Conservation (phyloP, 2,888 invertebrate genomes). For the Hesperia comma region DNA sequence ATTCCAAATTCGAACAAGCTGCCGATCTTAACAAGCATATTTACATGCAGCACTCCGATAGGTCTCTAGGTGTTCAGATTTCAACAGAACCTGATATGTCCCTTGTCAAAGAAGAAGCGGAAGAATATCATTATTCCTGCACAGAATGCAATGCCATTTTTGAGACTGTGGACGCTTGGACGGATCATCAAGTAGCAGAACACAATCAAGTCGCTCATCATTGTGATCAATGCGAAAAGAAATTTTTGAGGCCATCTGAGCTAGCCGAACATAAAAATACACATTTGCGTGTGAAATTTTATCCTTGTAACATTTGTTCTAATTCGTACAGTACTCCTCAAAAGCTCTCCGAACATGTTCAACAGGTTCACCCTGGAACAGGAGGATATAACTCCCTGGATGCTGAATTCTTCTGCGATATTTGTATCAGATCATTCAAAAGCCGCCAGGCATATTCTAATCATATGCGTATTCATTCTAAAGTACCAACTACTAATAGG, state of each 20-base stretch:
- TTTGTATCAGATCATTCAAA: conserved; percentile 85
- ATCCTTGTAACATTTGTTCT: conserved; percentile 83
- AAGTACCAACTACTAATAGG: conserved; percentile 78
- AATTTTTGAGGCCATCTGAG: conserved; percentile 84
- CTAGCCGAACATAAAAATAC: conserved; percentile 86
- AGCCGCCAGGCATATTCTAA: conserved; percentile 82
- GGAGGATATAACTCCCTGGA: conserved; percentile 56
- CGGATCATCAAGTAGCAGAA: conserved; percentile 82
- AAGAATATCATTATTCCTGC: conserved; percentile 84
- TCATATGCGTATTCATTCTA: conserved; percentile 82
- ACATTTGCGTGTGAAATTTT: conserved; percentile 87
- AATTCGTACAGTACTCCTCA: conserved; percentile 86
- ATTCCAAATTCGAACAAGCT: conserved; percentile 81
- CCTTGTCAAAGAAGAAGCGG: conserved; percentile 77
- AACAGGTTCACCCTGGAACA: conserved; percentile 75
- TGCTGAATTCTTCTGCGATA: conserved; percentile 79
- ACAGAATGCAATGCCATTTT: conserved; percentile 85
- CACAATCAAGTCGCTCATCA: conserved; percentile 81
- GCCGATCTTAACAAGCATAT: conserved; percentile 84
- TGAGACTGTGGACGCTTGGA: conserved; percentile 83
- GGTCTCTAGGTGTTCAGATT: conserved; percentile 58
- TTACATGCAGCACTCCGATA: conserved; percentile 83
- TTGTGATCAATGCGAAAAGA: conserved; percentile 86
- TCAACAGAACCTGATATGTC: conserved; percentile 69
- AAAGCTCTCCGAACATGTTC: conserved; percentile 83